These are phyloP conservation scores for Neoitamus cyanurus DNA, from an alignment of 2,888 invertebrate genomes.

Conservation along the genomic window DNA sequence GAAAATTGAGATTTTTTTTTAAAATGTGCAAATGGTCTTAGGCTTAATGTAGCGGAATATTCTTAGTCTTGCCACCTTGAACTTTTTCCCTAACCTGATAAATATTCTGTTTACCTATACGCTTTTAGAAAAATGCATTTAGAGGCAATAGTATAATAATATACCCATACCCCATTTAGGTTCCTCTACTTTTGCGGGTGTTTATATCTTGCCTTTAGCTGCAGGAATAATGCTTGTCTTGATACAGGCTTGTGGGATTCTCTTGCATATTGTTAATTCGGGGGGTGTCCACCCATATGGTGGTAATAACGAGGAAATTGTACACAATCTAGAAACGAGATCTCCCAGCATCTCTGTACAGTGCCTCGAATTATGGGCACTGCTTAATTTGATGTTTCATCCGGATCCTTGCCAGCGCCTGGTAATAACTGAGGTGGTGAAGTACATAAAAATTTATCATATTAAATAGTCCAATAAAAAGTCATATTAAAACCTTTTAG, in stretches of 20 bases:
- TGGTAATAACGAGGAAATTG: slow-evolving; percentile 60
- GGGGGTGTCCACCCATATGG: slow-evolving; percentile 66
- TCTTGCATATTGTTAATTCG: slow-evolving; percentile 64
- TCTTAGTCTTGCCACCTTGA: too few relatives aligned
- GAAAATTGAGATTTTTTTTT: too few relatives aligned
- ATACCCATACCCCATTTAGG: too few relatives aligned
- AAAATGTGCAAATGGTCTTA: too few relatives aligned
- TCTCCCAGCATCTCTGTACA: slow-evolving; percentile 55
- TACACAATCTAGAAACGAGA: slow-evolving; percentile 61
- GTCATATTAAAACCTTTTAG: slow-evolving; percentile 53
- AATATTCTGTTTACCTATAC: too few relatives aligned
- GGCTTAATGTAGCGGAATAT: too few relatives aligned
- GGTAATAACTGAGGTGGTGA: slow-evolving; percentile 61
- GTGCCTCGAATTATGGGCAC: slow-evolving; percentile 61
- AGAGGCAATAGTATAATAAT: too few relatives aligned
- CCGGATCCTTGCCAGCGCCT: slow-evolving; percentile 62
- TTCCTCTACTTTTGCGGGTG: not conserved
- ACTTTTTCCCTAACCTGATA: too few relatives aligned
- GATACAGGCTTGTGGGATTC: slow-evolving; percentile 56
- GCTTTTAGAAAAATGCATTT: too few relatives aligned
- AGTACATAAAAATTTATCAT: slow-evolving; percentile 56
- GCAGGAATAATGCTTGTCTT: not conserved
- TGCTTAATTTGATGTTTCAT: slow-evolving; percentile 65
- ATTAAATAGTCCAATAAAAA: not conserved
- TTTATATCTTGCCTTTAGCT: not conserved